Evolutionary conservation across 2,888 invertebrate genomes (phyloP).

Genomic region (Drosophila subquinaria): DNA sequence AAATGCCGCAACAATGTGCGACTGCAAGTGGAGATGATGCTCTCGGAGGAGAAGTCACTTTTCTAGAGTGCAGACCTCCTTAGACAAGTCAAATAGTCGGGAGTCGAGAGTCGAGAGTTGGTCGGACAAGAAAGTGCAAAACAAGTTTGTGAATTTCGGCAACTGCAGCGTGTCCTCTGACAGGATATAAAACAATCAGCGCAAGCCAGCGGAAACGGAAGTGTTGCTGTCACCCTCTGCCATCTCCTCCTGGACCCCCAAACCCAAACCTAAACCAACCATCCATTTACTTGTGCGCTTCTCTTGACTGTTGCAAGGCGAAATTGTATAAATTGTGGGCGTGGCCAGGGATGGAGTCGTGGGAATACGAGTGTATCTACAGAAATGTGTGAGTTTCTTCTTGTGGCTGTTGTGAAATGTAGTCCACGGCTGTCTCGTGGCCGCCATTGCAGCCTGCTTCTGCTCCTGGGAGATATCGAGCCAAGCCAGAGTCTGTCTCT

Average conservation of each 20-base stretch:
- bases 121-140: slow-evolving; percentile 73
- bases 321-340: slow-evolving; percentile 75
- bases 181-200: slow-evolving; percentile 84
- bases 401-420: slow-evolving; percentile 67
- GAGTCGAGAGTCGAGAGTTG: neutral
- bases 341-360: slow-evolving; percentile 30
- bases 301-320: slow-evolving; percentile 9
- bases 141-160: slow-evolving; percentile 79
- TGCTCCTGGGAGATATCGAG: slow-evolving; percentile 14
- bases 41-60: slow-evolving; percentile 4
- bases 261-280: neutral
- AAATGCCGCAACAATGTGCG: slow-evolving; percentile 69
- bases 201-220: slow-evolving; percentile 84
- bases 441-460: slow-evolving; percentile 34
- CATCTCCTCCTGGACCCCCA: neutral
- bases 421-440: slow-evolving; percentile 69
- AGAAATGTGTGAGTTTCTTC: slow-evolving; percentile 36
- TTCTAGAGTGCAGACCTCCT: slow-evolving; percentile 36
- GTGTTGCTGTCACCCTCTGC: slow-evolving; percentile 58
- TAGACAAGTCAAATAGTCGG: slow-evolving; percentile 70
- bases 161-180: slow-evolving; percentile 77
- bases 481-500: neutral
- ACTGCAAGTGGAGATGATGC: slow-evolving; percentile 29
- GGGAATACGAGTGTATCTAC: slow-evolving; percentile 19
- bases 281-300: slow-evolving; percentile 29